Conservation (phyloP, 2,113 vertebrate species). For the Rutilus rutilus region DNA sequence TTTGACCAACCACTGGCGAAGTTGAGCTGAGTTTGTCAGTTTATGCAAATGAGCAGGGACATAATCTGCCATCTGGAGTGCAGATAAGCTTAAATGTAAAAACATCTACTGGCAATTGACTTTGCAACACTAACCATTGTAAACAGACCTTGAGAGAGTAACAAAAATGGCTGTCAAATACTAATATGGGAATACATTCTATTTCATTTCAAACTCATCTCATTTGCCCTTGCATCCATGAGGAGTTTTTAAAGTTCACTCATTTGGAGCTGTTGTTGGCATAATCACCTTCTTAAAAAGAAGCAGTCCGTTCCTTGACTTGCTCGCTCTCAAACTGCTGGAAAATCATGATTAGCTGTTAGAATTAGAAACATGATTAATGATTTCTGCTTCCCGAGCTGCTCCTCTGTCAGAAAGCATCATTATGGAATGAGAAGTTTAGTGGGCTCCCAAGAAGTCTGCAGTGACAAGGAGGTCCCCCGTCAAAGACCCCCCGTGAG, state of each 20-base stretch:
- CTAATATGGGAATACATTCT: background rate
- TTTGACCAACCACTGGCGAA: background rate
- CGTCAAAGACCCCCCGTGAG: constrained; percentile 32
- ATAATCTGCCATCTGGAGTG: background rate
- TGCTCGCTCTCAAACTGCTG: constrained; percentile 9
- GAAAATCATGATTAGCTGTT: constrained; percentile 32
- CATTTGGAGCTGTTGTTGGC: constrained; percentile 8
- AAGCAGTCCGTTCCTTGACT: background rate
- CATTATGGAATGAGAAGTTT: background rate
- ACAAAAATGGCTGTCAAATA: too few relatives aligned
- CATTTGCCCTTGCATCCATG: background rate
- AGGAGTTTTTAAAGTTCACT: constrained; percentile 8
- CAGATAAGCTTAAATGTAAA: background rate
- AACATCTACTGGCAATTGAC: background rate
- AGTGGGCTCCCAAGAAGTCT: background rate
- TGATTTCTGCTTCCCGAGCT: background rate
- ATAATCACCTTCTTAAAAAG: constrained; percentile 13
- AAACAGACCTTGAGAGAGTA: background rate
- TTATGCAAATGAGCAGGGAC: background rate
- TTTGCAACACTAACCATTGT: background rate
- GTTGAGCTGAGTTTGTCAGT: background rate
- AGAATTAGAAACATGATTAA: constrained; percentile 20
- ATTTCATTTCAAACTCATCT: constrained; percentile 1
- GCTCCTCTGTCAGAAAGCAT: constrained; percentile 21
- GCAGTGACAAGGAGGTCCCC: background rate